Conservation (phyloP, 2,797 vertebrate genomes). For the Neomorphus geoffroyi region DNA sequence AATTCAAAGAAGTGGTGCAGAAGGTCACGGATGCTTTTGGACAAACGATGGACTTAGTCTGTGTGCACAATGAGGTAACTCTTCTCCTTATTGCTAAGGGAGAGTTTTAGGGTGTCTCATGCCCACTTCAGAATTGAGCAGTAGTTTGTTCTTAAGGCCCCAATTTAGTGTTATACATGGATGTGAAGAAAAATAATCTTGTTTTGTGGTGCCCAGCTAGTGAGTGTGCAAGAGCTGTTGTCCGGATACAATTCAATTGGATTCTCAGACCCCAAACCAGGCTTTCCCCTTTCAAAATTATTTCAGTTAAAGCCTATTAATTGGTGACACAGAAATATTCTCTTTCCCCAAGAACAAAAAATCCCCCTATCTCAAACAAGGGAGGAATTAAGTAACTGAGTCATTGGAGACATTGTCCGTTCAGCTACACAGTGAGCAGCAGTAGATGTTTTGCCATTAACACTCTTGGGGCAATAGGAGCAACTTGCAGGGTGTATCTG, state of each 20-base stretch:
- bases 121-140: slow-evolving; percentile 48
- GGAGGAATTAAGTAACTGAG: background rate
- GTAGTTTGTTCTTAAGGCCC: background rate
- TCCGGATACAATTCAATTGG: background rate
- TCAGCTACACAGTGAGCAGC: background rate
- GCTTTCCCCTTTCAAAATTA: background rate
- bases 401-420: background rate
- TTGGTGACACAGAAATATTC: background rate
- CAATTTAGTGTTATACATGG: background rate
- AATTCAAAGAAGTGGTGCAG: slow-evolving; percentile 88
- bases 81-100: background rate
- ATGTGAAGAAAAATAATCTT: background rate
- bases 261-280: background rate
- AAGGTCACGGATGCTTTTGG: slow-evolving; percentile 92
- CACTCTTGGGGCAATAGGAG: background rate
- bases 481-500: background rate
- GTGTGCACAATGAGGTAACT: slow-evolving; percentile 87
- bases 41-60: slow-evolving; percentile 92
- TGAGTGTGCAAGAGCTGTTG: background rate
- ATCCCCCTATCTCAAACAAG: background rate
- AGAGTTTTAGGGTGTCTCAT: slow-evolving; percentile 46
- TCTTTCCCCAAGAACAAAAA: background rate
- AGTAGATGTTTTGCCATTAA: background rate
- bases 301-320: background rate
- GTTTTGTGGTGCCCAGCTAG: background rate